These are phyloP conservation scores for Trileptium ribeirensis DNA, from an alignment of 2,888 invertebrate genomes.

Conservation along the genomic window DNA sequence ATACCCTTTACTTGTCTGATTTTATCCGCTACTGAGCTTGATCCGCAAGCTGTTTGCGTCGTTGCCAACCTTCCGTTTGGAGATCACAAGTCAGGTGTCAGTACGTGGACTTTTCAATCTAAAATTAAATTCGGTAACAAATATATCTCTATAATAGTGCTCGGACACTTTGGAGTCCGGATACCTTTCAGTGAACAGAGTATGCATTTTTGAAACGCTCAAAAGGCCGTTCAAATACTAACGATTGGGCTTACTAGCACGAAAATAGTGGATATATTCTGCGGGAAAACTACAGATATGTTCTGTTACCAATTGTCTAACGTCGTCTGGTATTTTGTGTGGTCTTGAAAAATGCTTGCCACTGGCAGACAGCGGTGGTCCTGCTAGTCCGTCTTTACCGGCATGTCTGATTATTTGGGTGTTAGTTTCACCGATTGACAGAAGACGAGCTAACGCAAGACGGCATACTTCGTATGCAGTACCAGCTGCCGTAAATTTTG, in stretches of 20 bases:
- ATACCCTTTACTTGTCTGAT: too few species aligned
- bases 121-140: slow-evolving; percentile 14
- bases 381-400: too few species aligned
- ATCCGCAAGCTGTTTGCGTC: too few species aligned
- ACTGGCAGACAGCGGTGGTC: neutral
- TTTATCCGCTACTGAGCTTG: too few species aligned
- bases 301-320: neutral
- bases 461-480: neutral
- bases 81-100: slow-evolving; percentile 8
- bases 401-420: too few species aligned
- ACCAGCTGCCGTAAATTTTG: neutral
- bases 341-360: neutral
- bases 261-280: neutral
- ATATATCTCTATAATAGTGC: slow-evolving; percentile 2
- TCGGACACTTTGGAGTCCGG: neutral
- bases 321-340: neutral
- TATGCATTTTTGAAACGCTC: neutral
- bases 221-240: neutral
- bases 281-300: neutral
- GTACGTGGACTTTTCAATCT: neutral
- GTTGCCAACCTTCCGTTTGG: neutral
- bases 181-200: neutral
- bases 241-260: neutral
- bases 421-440: neutral
- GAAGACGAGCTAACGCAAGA: neutral